These are phyloP conservation scores for Drosophila burlai DNA, from an alignment of 1,140 invertebrate species.

Conservation along the genomic window DNA sequence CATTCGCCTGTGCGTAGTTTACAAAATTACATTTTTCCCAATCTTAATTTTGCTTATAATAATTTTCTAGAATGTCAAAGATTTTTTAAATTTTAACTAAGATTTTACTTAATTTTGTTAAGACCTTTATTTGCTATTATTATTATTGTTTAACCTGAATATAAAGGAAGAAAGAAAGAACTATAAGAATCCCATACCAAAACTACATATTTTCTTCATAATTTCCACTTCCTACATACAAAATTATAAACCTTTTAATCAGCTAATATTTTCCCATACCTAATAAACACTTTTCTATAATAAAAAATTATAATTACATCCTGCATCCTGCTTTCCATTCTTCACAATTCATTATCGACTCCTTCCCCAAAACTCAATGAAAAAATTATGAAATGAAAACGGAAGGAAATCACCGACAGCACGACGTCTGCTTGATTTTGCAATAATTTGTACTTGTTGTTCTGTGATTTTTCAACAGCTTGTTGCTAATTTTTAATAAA, in stretches of 20 bases:
- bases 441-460: constrained; percentile 28
- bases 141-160: fast-evolving
- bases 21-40: background rate
- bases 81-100: background rate
- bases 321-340: background rate
- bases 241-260: background rate
- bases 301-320: background rate
- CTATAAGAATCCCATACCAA: background rate
- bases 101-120: background rate
- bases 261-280: too few species aligned
- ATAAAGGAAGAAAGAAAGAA: too few species aligned
- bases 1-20: background rate
- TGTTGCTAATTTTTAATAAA: constrained; percentile 80
- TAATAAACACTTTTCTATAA: background rate
- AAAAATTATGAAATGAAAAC: constrained; percentile 60
- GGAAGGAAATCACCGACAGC: constrained; percentile 53
- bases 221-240: background rate
- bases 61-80: background rate
- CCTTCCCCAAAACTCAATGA: background rate
- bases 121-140: background rate
- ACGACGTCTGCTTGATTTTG: constrained; percentile 29
- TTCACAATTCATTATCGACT: background rate
- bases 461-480: constrained; percentile 66
- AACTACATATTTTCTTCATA: background rate
- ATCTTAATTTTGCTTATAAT: background rate